Base-by-base conservation (phyloP, 2,797 vertebrate genomes). In the Schizopygopsis malacanthus region DNA sequence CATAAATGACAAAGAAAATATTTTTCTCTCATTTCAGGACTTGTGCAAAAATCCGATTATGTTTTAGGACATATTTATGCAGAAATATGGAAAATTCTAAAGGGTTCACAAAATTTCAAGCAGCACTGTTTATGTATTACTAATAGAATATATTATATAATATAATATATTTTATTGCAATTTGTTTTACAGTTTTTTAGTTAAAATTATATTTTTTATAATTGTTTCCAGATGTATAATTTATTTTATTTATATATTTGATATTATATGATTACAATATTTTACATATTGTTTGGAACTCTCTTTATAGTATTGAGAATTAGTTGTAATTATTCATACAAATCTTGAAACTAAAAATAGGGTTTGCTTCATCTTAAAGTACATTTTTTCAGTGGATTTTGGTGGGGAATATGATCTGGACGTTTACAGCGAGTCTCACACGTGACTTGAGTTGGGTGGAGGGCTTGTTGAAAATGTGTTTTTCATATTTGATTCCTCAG, bases 401-500 rank as follows among this genome's bases (percentile, higher is more conserved):
- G 10, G 6, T 6, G 13, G 50, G 28, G 2, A 52, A 69, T 52
- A 70, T 84, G 63, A 77, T 18, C 20, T 39, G 59, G 70, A 39
- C 20, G 13, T 76, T 67, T 73, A 91, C 85, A 20, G 82, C 89
- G 90, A 91, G 86, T 88, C 91, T 91, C 89, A 90, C 90, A 90
- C 89, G 93, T 92, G 92, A 94, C 94, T 93, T 93, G 93, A 95
- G 94, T 92, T 95, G 95, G 95, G 94, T 94, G 95, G 94, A 94
- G 93, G 94, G 94, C 94, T 93, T 87, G 91, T 92, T 91, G 92
- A 94, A 95, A 95, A 95, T 95, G 94, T 95, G 94, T 95, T 96
- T 95, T 94, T 94, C 92, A 94, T 95, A 93, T 95, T 93, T 91
- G 92, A 88, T 83, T 90, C 91, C 92, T 92, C 92, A 92, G 93